These are phyloP conservation scores for Drosophila novamexicana DNA, from an alignment of 1,140 invertebrate genomes.

Conservation along the genomic window DNA sequence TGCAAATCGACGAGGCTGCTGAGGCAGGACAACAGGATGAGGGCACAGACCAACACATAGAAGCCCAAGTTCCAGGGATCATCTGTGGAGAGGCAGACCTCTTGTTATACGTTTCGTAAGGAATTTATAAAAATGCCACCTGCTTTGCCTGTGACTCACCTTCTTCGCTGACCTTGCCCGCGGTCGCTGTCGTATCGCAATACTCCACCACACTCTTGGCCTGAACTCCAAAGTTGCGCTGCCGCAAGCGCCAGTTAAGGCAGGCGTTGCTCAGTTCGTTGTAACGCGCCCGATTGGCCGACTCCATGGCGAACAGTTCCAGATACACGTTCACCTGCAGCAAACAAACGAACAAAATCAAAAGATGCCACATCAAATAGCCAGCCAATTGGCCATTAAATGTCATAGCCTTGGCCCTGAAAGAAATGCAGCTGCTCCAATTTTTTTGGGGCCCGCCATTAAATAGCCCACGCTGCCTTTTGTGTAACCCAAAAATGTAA, in stretches of 20 bases:
- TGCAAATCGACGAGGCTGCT: constrained; percentile 72
- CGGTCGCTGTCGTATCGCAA: constrained; percentile 56
- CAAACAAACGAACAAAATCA: constrained; percentile 9
- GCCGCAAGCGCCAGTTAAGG: constrained; percentile 68
- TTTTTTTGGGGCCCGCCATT: constrained; percentile 31
- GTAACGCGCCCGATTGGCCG: constrained; percentile 56
- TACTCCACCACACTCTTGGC: constrained; percentile 78
- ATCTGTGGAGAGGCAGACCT: neutral
- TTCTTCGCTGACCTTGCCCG: constrained; percentile 53
- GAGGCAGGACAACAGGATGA: constrained; percentile 48
- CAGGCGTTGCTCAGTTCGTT: constrained; percentile 69
- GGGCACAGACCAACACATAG: constrained; percentile 46
- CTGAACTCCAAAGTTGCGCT: constrained; percentile 49
- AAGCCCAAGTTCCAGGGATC: constrained; percentile 75
- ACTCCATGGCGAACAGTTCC: constrained; percentile 65
- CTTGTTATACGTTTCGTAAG: neutral
- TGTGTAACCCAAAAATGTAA: constrained; percentile 49
- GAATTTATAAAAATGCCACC: neutral
- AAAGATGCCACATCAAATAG: constrained; percentile 29
- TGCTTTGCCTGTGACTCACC: constrained; percentile 27
- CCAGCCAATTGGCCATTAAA: constrained; percentile 41
- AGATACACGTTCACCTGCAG: constrained; percentile 74
- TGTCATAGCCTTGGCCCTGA: constrained; percentile 60
- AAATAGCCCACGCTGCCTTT: constrained; percentile 29
- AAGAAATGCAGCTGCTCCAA: constrained; percentile 49